Evolutionary conservation across 2,888 invertebrate genomes (phyloP), one percentile per base, ranked within the genome.

Genomic region (Cheilosia vernalis): DNA sequence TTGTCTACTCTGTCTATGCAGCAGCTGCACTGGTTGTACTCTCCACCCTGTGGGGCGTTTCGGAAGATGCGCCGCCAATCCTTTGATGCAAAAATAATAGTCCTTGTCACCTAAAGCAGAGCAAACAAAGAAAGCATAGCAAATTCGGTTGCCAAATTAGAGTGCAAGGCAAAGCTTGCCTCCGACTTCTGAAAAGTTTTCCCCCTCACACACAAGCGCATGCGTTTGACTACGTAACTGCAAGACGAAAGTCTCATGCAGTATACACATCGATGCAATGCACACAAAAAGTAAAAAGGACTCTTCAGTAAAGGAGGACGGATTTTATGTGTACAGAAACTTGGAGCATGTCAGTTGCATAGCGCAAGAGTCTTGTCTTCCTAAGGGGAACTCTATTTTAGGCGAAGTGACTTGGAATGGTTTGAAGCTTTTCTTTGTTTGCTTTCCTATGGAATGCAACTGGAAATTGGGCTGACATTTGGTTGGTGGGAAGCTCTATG

Each of bases 131-230:
- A 69, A 73, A 51, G 10, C 58, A 33, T 69, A 37, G 37, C 30
- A 70, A 7, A 13, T 27, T 56, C 5, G 30, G 7, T 33, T 76
- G 37, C 49, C 60, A 58, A 67, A 77, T 44, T 33, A 42, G 55
- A 72, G 56, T 85, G 81, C 85, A 81, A 27, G 56, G 33, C 47
- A 85, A 81, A 85, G 85, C 85, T 81, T 76, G 58, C 56, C 42
- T 74, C 49, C 17, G 49, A 13, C 24, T 70, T 61, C 10, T 64
- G 40, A 76, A 85, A 77, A 85, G 76, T 63, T 81, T 51, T 17
- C 44, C 42, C 42, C 24, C 24, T 24, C 21, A 6, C 24, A 13
- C 13, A 21, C 51, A 47, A 51, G 77, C 85, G 85, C 85, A 85
- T 80, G 85, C 85, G 85, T 72, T 85, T 33, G 5, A 24, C 2